Evolutionary conservation across 2,113 vertebrate species (phyloP), one percentile per base, ranked within the genome.

Genomic region (Anseranas semipalmata): DNA sequence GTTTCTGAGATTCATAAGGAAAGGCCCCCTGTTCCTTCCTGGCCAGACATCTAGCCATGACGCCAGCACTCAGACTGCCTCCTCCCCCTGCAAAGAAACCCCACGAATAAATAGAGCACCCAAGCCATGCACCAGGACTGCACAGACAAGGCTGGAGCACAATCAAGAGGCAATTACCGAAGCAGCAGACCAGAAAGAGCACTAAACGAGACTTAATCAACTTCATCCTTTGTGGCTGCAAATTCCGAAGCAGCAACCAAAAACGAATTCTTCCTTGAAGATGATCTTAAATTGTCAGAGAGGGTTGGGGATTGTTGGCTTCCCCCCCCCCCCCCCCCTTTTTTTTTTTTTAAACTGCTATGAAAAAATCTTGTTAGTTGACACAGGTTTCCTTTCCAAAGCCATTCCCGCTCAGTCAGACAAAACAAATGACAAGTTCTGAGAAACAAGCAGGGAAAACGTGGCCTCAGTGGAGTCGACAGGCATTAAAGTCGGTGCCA

Each of bases 191-290:
- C 85, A 1, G 1, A 85, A 73, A 96, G 72, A 21, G 56, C 59
- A 83, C 63, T 79, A 94, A 96, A 80, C 12, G 30, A 77, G 55
- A 80, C 39, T 63, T 82, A 32, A 91, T 79, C 85, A 92, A 7
- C 75, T 83, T 72, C 50, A 60, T 50, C 59, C 30, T 93, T 67
- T 37, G 68, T 60, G 85, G 68, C 50, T 92, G 33, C 75, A 81
- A 87, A 86, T 90, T 75, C 73, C 93, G 56, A 11, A 59, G 59
- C 87, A 90, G 85, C 13, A 88, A 90, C 12, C 72, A 92, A 88
- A 90, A 62, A 83, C 7, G 0, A 85, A 21, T 91, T 80, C 74
- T 67, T 85, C 55, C 87, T 52, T 86, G 46, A 85, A 59, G 25
- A 77, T 77, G 14, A 80, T 77, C 37, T 80, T 33, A 84, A 80